These are phyloP conservation scores for Marasmarcha lunaedactyla DNA, from an alignment of 2,888 invertebrate species.

Conservation along the genomic window DNA sequence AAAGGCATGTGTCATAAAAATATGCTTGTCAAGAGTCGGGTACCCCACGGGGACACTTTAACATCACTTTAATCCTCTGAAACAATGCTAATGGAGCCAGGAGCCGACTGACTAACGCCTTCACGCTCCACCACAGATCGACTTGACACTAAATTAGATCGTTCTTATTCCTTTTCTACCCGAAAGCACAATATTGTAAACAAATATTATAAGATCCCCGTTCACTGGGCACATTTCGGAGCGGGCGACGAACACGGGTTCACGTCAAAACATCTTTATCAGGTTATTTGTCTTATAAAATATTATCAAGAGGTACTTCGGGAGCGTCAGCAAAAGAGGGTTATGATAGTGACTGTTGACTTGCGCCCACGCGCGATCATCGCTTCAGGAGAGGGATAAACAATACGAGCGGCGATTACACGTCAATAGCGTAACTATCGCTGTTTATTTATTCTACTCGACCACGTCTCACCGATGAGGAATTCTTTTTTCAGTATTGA, in stretches of 20 bases:
- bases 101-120: slow-evolving; percentile 38
- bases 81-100: slow-evolving; percentile 66
- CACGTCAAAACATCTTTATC: slow-evolving; percentile 71
- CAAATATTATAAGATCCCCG: slow-evolving; percentile 65
- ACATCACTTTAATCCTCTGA: slow-evolving; percentile 62
- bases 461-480: slow-evolving; percentile 33
- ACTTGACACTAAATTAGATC: slow-evolving; percentile 63
- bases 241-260: slow-evolving; percentile 69
- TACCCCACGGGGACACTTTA: slow-evolving; percentile 40
- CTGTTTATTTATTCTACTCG: slow-evolving; percentile 58
- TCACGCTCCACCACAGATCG: slow-evolving; percentile 63
- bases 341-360: slow-evolving; percentile 62
- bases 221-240: slow-evolving; percentile 66
- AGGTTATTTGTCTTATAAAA: slow-evolving; percentile 71
- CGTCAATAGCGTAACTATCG: slow-evolving; percentile 57
- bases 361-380: slow-evolving; percentile 46
- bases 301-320: slow-evolving; percentile 67
- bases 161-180: slow-evolving; percentile 49
- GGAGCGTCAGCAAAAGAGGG: slow-evolving; percentile 68
- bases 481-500: slow-evolving; percentile 38
- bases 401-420: slow-evolving; percentile 65
- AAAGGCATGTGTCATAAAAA: slow-evolving; percentile 61
- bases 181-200: slow-evolving; percentile 56
- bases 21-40: slow-evolving; percentile 50
- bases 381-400: slow-evolving; percentile 59